phyloP scores from a whole-genome alignment of 2,888 invertebrate species.

The Rugalucina vietnamica region DNA sequence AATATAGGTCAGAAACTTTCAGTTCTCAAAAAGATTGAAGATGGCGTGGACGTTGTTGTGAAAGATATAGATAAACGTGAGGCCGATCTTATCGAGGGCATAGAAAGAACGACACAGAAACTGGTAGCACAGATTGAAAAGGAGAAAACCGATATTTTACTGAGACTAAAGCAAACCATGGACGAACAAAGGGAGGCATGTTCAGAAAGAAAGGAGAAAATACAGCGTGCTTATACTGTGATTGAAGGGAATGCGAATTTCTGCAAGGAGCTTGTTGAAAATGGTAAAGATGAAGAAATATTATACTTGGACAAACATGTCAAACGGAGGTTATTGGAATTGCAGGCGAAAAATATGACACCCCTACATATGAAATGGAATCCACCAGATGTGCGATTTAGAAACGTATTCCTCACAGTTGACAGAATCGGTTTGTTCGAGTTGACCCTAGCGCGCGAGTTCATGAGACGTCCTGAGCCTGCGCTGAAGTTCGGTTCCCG shows the following conservation, averaged over 20 bases:
- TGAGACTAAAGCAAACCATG: slow-evolving; percentile 55
- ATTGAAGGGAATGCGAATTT: slow-evolving; percentile 57
- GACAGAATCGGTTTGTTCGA: slow-evolving; percentile 65
- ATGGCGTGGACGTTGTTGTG: slow-evolving; percentile 45
- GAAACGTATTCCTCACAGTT: slow-evolving; percentile 60
- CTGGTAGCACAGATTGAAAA: slow-evolving; percentile 61
- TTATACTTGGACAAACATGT: slow-evolving; percentile 55
- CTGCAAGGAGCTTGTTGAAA: slow-evolving; percentile 54
- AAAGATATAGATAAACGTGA: slow-evolving; percentile 60
- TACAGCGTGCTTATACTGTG: slow-evolving; percentile 32
- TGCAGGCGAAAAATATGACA: slow-evolving; percentile 40
- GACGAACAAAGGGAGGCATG: slow-evolving; percentile 57
- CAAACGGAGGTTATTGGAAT: slow-evolving; percentile 48
- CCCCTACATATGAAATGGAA: slow-evolving; percentile 51
- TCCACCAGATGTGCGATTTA: slow-evolving; percentile 60
- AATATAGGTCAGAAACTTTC: slow-evolving; percentile 53
- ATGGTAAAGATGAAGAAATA: slow-evolving; percentile 63
- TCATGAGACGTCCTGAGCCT: slow-evolving; percentile 42
- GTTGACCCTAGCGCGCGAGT: slow-evolving; percentile 44
- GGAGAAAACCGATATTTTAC: slow-evolving; percentile 58
- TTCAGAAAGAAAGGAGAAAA: slow-evolving; percentile 45
- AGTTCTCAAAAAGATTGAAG: slow-evolving; percentile 45
- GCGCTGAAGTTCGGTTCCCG: slow-evolving; percentile 50
- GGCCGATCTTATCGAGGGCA: slow-evolving; percentile 53
- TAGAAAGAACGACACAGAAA: slow-evolving; percentile 58